Percentiles rank a stretch among this genome's conserved stretches.
Conservation (phyloP, 2,797 vertebrate species). For the Artibeus jamaicensis region DNA sequence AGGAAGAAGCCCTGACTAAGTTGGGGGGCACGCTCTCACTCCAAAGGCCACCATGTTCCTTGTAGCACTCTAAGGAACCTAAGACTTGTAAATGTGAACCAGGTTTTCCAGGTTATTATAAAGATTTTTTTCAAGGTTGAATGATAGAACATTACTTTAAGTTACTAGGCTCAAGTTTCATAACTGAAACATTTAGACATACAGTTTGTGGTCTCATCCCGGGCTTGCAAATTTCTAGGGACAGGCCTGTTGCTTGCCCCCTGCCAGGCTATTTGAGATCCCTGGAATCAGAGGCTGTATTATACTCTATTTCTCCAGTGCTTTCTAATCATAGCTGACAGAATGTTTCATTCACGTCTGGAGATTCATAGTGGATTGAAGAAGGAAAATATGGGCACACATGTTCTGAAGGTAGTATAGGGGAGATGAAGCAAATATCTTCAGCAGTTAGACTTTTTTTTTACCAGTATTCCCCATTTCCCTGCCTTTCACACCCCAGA, state of each 20-base stretch:
- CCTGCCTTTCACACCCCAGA: neutral
- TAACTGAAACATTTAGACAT: constrained; percentile 11
- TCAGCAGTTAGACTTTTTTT: neutral
- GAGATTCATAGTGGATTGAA: neutral
- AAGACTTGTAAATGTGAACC: neutral
- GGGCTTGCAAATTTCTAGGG: neutral
- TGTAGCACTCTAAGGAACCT: neutral
- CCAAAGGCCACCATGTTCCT: neutral
- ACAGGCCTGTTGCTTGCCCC: neutral
- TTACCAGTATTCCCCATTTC: neutral
- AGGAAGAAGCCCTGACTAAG: neutral
- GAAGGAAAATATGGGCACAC: neutral
- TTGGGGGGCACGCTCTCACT: too few species aligned
- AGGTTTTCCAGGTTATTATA: neutral
- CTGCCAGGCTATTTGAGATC: neutral
- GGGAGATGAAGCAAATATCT: neutral
- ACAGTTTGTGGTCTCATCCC: neutral
- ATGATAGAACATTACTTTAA: neutral
- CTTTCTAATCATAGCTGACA: neutral
- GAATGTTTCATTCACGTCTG: neutral
- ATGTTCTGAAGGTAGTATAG: neutral
- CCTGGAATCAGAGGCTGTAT: neutral
- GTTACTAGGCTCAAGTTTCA: neutral
- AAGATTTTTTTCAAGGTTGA: neutral
- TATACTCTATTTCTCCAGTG: neutral